Evolutionary conservation across 2,888 invertebrate genomes (phyloP).

Genomic region (Zonitis immaculata): DNA sequence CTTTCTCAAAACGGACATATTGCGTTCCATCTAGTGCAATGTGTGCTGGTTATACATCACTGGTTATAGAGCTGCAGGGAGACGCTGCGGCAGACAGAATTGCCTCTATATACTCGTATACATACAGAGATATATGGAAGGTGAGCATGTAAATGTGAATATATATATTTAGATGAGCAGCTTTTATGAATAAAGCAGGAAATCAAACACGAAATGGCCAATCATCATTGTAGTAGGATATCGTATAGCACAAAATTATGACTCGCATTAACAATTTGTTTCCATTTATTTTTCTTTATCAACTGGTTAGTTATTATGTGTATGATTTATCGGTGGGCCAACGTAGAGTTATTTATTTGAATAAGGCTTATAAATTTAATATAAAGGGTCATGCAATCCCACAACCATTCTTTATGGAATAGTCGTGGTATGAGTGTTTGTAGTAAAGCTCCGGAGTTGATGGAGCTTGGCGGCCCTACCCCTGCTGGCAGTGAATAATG

Average conservation of each 20-base stretch:
- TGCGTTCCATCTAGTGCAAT: conserved; percentile 58
- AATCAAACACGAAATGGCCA: conserved; percentile 29
- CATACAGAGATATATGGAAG: conserved; percentile 35
- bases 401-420: conserved; percentile 5
- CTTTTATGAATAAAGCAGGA: conserved; percentile 20
- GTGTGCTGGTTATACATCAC: conserved; percentile 57
- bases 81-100: conserved; percentile 37
- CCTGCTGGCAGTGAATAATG: conserved; percentile 43
- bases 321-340: neutral
- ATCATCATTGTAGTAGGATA: conserved; percentile 14
- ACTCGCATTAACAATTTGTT: neutral
- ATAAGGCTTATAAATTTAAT: conserved; percentile 1
- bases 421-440: neutral
- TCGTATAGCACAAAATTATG: conserved; percentile 20
- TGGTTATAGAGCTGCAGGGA: conserved; percentile 43
- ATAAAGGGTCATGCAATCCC: conserved; percentile 1
- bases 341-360: neutral
- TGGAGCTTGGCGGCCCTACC: conserved; percentile 24
- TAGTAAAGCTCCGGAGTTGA: conserved; percentile 24
- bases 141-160: conserved; percentile 7
- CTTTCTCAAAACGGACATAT: conserved; percentile 58
- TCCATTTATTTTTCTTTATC: too few relatives aligned
- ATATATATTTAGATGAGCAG: too few relatives aligned
- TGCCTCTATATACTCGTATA: too few relatives aligned
- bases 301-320: neutral